Evolutionary conservation across 1,140 invertebrate species (phyloP), one percentile per base, ranked within the genome.

Genomic region (Pectinophora gossypiella): DNA sequence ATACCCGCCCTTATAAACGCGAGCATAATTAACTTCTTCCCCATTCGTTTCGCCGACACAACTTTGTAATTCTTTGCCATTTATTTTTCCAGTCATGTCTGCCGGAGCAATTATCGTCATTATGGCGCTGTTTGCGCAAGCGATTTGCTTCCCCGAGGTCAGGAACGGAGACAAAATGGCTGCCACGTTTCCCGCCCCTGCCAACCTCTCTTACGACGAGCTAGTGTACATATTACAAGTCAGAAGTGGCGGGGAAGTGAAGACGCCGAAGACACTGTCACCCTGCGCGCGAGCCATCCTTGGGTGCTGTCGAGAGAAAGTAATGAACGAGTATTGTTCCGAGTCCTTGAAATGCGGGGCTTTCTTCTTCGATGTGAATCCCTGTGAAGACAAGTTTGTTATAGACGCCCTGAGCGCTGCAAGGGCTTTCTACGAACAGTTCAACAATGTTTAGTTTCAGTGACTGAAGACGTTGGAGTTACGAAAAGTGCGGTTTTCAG

Each of bases 291-390:
- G 76, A 59, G 81, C 83, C 0, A 84, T 86, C 21, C 48, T 86
- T 3, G 68, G 72, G 1, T 86, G 83, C 43, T 82, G 81, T 46
- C 63, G 72, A 4, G 59, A 64, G 1, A 64, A 68, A 15, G 54
- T 61, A 0, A 85, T 86, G 36, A 79, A 84, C 43, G 53, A 57
- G 32, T n/a, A 43, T 10, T 86, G 83, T 45, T 86, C 81, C 0
- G 83, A 83, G 56, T 40, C 58, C 4, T 56, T 82, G 3, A 56
- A 73, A 6, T 85, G 83, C 51, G 83, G 83, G 2, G 74, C 77
- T 1, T 70, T 66, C 47, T 83, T 86, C 66, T 86, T 86, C 42
- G 83, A 86, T 43, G 70, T 65, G 7, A 86, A 86, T 38, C 83
- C 83, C 4, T 86, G 83, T 20, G 76, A 79, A 12, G 73, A 76